Evolutionary conservation across 1,140 invertebrate species (phyloP), one percentile per base, ranked within the genome.

Genomic region (Drosophila mojavensis): DNA sequence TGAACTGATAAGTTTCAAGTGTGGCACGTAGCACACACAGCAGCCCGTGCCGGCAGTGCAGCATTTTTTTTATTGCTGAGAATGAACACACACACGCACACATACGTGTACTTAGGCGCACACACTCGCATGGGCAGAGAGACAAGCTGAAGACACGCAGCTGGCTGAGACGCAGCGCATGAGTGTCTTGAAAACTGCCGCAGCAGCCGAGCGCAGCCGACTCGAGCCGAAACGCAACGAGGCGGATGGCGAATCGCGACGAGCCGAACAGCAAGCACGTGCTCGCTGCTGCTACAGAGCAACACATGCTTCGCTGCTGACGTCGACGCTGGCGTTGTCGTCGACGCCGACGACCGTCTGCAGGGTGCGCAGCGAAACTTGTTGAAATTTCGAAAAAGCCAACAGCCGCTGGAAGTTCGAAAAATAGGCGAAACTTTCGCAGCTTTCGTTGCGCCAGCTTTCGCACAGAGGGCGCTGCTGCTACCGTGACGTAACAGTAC

Each of bases 321-420:
- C 20, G 78, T n/a, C 24, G 24, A 4, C 28, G 51, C 5, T 28
- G 24, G 7, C 47, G 10, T 76, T 39, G 48, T 9, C 20, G 78
- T 20, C 24, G 24, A 4, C 20, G 51, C 5, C 33, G 24, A 4
- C 47, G 10, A 69, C 55, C 9, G 64, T 30, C 48, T 75, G 53
- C 62, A 53, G 45, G 24, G 72, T 30, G 51, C 43, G 13, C 24
- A 67, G 55, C 51, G 54, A 78, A 74, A 86, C 83, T 86, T 88
- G 84, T 88, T 88, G 83, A 88, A 88, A 89, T 89, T 78, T 89
- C 80, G 84, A 89, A 60, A 33, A 33, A 17, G 26, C 26, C 26
- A 45, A 41, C 55, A 41, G 10, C 4, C 20, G 24, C 58, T 60
- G 58, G 58, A 60, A 60, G 58, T 60, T 48, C 58, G 58, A 60